Conservation (phyloP, 1,140 invertebrate genomes). For the Drosophila bocqueti region DNA sequence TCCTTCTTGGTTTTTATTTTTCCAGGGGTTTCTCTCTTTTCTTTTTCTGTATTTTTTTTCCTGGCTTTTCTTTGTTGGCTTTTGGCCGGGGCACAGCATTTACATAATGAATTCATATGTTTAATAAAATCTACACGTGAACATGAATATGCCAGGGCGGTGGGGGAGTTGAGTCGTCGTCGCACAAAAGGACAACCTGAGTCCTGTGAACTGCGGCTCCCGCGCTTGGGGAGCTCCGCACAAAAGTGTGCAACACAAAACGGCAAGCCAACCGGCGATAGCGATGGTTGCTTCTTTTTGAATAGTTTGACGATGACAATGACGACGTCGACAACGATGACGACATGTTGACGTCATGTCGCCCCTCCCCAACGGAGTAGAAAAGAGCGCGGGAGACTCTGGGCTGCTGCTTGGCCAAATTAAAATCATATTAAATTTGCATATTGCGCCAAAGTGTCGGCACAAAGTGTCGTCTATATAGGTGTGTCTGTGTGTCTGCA, state of each 20-base stretch:
- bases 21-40: slow-evolving; percentile 13
- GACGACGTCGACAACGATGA: slow-evolving; percentile 41
- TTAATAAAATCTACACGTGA: slow-evolving; percentile 83
- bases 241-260: slow-evolving; percentile 61
- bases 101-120: slow-evolving; percentile 84
- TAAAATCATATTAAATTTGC: slow-evolving; percentile 83
- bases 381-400: neutral
- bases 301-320: slow-evolving; percentile 69
- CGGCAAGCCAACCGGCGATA: slow-evolving; percentile 13
- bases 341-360: slow-evolving; percentile 41
- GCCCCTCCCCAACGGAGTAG: neutral
- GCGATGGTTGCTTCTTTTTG: slow-evolving; percentile 40
- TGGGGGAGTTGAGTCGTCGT: neutral
- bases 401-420: slow-evolving; percentile 59
- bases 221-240: slow-evolving; percentile 24
- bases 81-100: slow-evolving; percentile 55
- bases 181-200: slow-evolving; percentile 54
- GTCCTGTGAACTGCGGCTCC: slow-evolving; percentile 24
- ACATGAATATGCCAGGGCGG: slow-evolving; percentile 48
- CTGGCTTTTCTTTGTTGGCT: slow-evolving; percentile 23
- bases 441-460: slow-evolving; percentile 56
- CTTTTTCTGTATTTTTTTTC: slow-evolving; percentile 5
- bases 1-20: slow-evolving; percentile 21
- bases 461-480: slow-evolving; percentile 29
- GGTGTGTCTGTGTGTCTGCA: neutral